Evolutionary conservation across 2,888 invertebrate species (phyloP), one percentile per base, ranked within the genome.

Genomic region (Phortica okadai): DNA sequence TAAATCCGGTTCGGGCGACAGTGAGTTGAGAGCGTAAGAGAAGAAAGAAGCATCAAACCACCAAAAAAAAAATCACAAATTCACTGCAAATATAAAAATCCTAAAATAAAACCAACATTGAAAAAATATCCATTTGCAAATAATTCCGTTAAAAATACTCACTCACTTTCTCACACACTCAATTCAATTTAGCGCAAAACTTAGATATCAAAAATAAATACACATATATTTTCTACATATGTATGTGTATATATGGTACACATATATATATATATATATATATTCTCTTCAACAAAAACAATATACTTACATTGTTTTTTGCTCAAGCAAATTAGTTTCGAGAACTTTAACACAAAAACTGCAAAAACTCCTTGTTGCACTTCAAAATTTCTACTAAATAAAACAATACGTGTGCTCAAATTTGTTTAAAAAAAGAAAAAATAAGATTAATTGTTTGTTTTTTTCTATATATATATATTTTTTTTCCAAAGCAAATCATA

Each of bases 21-120:
- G 66, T 56, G 74, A 74, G 67, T 62, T 66, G 74, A 74, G 74
- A 74, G 74, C 64, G 74, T 74, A 54, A 74, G 74, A 74, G 74
- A 74, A 74, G 74, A 74, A 74, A 73, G 54, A 62, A 72, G 25
- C 72, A 62, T 25, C 72, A 72, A 14, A 14, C 56, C 14, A 70
- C 21, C 0, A 56, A 56, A 73, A 42, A 14, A 45, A 74, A 62
- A 59, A 44, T 59, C 58, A 73, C 73, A 73, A 67, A 58, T 62
- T 62, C 73, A 64, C 62, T 16, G 8, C 21, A 42, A 73, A 58
- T 42, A 73, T 73, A n/a, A 73, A 58, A 58, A 42, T 41, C 33
- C 25, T 62, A 44, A 73, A 72, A 58, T 62, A 73, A 58, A 73
- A 73, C n/a, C 14, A 59, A 56, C 25, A 56, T 33, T 42, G 56